Base-by-base conservation (phyloP, 2,113 vertebrate species). In the Saguinus midas region DNA sequence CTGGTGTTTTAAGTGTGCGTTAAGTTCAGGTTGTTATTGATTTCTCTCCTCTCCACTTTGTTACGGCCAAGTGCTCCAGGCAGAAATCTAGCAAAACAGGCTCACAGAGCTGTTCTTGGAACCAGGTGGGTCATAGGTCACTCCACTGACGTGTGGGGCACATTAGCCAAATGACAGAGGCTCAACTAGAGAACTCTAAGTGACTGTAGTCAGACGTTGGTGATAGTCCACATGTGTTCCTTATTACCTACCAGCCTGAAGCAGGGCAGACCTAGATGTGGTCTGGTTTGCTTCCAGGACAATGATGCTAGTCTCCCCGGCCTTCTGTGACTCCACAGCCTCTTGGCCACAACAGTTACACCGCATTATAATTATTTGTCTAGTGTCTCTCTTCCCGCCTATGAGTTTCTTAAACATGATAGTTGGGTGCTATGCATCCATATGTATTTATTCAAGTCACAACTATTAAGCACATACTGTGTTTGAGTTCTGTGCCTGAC, bases 141-240 rank as follows among this genome's bases (percentile, higher is more conserved):
- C 61, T 61, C 73, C 50, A 48, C 57, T 93, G 85, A 91, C 87
- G 45, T 91, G 73, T 72, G 61, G 81, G 82, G 68, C 96, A 88
- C 97, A 88, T 97, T 96, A 97, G 89, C 88, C 97, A 96, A 92
- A 97, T 94, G 96, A 97, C 92, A 94, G 85, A 66, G 48, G 58
- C 64, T 90, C 94, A 85, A 2, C 66, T 50, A n/a, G 85, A 88
- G 94, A 96, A 57, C 91, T 89, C 82, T 91, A 96, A 96, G 94
- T 97, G 95, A 78, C 90, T 86, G 1, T 18, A 32, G 90, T 94
- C 78, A 91, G 81, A 79, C 57, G 64, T 35, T 55, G 50, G 45
- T 66, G 57, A 66, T 76, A 6, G 58, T 91, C 75, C 37, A 35
- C 35, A n/a, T 70, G 3, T 57, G 48, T 37, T 45, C 12, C 81